Conservation (phyloP, 1,140 invertebrate genomes). For the Euwallacea similis region DNA sequence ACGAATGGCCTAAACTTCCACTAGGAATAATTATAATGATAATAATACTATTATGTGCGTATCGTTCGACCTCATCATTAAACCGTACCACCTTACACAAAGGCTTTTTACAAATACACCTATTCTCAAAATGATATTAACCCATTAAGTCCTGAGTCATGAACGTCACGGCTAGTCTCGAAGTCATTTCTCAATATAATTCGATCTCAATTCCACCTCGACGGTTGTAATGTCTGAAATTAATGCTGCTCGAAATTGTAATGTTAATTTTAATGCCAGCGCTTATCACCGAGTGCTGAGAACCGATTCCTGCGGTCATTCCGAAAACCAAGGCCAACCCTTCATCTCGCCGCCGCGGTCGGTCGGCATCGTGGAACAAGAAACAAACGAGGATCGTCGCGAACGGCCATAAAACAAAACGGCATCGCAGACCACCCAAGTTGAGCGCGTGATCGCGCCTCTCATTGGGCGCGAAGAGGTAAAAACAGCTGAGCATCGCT, state of each 20-base stretch:
- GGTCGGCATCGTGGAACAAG: conserved; percentile 14
- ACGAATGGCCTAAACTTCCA: too few relatives aligned
- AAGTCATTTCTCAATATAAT: too few relatives aligned
- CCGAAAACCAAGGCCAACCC: conserved; percentile 25
- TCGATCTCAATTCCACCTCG: too few relatives aligned
- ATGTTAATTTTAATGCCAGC: conserved; percentile 12
- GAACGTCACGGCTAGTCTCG: too few relatives aligned
- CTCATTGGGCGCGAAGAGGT: conserved; percentile 30
- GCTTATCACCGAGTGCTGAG: conserved; percentile 4
- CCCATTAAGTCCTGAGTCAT: not conserved
- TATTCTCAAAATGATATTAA: not conserved
- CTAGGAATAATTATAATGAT: too few relatives aligned
- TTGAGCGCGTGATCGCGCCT: conserved; percentile 25
- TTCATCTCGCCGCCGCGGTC: conserved; percentile 22
- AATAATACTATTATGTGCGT: too few relatives aligned
- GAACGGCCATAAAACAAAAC: conserved; percentile 29
- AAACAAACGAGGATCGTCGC: conserved; percentile 22
- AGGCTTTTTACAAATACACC: too few relatives aligned
- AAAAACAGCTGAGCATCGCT: conserved; percentile 25
- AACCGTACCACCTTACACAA: too few relatives aligned
- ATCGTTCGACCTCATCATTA: too few relatives aligned
- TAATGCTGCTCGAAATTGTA: conserved; percentile 3
- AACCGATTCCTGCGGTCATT: conserved; percentile 16
- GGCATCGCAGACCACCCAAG: conserved; percentile 30
- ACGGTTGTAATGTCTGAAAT: not conserved